phyloP scores from a whole-genome alignment of 2,888 invertebrate genomes.

The Lasioglossum calceatum region DNA sequence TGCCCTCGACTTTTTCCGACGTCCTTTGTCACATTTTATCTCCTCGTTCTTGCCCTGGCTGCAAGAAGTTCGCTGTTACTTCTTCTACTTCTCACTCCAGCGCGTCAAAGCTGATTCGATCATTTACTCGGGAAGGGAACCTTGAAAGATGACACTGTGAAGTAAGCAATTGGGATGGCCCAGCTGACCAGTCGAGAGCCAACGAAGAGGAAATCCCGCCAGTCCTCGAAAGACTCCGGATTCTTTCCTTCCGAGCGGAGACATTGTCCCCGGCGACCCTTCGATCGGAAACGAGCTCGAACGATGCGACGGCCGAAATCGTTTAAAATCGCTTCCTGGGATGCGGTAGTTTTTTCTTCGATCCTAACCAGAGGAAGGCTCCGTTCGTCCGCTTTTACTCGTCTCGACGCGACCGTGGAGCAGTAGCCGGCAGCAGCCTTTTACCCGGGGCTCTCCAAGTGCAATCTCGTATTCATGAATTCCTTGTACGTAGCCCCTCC shows the following conservation, averaged over 20 bases:
- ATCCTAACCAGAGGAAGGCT: constrained; percentile 43
- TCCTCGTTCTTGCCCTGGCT: not conserved
- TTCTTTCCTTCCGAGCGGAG: not conserved
- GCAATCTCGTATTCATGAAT: constrained; percentile 80
- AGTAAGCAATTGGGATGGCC: not conserved
- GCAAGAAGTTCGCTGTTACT: not conserved
- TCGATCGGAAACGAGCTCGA: not conserved
- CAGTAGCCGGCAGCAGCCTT: constrained; percentile 66
- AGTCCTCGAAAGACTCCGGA: not conserved
- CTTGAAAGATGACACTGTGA: not conserved
- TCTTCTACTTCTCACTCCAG: not conserved
- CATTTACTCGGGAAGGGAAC: not conserved
- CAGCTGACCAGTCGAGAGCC: not conserved
- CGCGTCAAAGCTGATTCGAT: not conserved
- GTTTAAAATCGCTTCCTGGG: constrained; percentile 21
- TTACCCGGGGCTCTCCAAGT: constrained; percentile 72
- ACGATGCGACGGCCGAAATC: not conserved
- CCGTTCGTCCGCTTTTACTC: constrained; percentile 55
- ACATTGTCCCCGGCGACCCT: not conserved
- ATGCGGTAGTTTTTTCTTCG: constrained; percentile 23
- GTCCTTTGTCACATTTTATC: not conserved
- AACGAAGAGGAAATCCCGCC: not conserved
- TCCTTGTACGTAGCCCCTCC: constrained; percentile 71
- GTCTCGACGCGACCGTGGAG: constrained; percentile 52
- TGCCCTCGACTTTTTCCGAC: too few species aligned